Percentiles rank a stretch among this genome's conserved stretches.
Evolutionary conservation across 2,113 vertebrate species (phyloP).

Genomic region (Gila orcuttii): DNA sequence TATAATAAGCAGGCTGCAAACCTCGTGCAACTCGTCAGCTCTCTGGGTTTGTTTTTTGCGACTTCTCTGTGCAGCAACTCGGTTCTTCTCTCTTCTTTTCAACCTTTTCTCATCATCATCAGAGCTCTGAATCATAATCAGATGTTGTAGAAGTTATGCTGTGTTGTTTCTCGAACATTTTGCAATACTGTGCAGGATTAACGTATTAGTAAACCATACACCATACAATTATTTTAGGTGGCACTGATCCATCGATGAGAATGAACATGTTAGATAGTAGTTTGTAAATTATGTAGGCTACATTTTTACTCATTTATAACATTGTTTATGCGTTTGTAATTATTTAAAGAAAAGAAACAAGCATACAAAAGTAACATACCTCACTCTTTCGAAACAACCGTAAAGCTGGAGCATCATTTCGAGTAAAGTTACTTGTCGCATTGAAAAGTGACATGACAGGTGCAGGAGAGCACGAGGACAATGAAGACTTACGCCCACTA

Average conservation of each 20-base stretch:
- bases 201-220: not conserved
- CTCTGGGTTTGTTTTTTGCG: conserved; percentile 92
- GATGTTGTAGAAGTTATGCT: not conserved
- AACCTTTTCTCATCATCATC: conserved; percentile 82
- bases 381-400: conserved; percentile 52
- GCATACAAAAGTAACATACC: conserved; percentile 58
- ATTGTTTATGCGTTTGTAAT: too few relatives aligned
- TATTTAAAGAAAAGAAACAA: not conserved
- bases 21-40: conserved; percentile 91
- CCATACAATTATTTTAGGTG: not conserved
- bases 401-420: not conserved
- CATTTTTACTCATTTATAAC: too few relatives aligned
- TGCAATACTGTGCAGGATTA: not conserved
- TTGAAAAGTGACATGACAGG: conserved; percentile 64
- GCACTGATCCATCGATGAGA: not conserved
- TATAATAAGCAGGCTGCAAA: conserved; percentile 59
- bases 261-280: not conserved
- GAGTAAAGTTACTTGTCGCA: conserved; percentile 23
- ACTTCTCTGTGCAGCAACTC: conserved; percentile 91
- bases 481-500: not conserved
- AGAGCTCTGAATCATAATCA: conserved; percentile 70
- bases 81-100: conserved; percentile 90
- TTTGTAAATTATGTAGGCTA: too few relatives aligned
- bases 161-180: not conserved
- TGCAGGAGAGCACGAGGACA: not conserved